Evolutionary conservation across 2,797 vertebrate species (phyloP).

Genomic region (Clarias platycephalus): DNA sequence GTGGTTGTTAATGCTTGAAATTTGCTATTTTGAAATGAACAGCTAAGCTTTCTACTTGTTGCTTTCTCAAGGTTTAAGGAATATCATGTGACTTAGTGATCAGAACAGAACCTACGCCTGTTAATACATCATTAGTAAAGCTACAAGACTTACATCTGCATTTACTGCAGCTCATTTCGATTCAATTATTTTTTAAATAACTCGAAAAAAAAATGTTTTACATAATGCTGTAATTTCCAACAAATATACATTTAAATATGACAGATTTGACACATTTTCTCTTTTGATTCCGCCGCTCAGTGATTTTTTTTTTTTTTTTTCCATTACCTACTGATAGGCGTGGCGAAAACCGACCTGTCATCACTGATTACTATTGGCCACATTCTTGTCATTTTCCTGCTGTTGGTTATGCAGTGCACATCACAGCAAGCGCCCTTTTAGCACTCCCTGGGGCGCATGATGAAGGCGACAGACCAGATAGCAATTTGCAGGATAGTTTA

Average conservation of each 20-base stretch:
- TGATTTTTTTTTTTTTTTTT: background rate
- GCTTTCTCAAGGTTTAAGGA: background rate
- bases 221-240: background rate
- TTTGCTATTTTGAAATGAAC: background rate
- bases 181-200: background rate
- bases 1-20: background rate
- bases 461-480: background rate
- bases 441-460: no score
- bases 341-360: background rate
- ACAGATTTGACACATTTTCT: background rate
- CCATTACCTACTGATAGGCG: background rate
- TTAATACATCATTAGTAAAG: background rate
- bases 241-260: background rate
- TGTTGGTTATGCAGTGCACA: background rate
- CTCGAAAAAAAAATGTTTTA: background rate
- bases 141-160: background rate
- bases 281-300: background rate
- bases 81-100: background rate
- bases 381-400: slow-evolving; percentile 2
- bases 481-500: background rate
- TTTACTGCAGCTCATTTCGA: background rate
- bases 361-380: background rate
- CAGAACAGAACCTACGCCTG: background rate
- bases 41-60: background rate
- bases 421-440: background rate